Base-by-base conservation (phyloP, 2,797 vertebrate species). In the Pygocentrus nattereri region DNA sequence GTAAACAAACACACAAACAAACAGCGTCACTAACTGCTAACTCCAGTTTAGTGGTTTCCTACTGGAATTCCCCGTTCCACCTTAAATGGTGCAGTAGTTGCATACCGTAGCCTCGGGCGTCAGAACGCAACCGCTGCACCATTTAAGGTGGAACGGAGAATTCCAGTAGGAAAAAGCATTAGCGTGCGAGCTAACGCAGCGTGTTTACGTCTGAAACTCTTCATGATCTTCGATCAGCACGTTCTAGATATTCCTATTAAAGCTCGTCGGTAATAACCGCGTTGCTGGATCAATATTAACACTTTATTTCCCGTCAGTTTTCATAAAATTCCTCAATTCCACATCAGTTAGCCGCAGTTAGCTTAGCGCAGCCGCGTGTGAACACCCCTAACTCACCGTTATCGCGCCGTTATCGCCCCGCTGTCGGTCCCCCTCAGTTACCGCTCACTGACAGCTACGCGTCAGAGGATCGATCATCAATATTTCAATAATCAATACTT, bases 261-360 rank as follows among this genome's bases (percentile, higher is more conserved):
- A 44, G 12, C 41, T 11, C 2, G 18, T 18, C 49, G 49, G 16
- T 19, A 3, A 50, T 18, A 18, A 50, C 3, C 2, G 2, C 18
- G 2, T 47, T 15, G 5, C 0, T 2, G 4, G 0, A 2, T 50
- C 6, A 18, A 50, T 0, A 50, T 0, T 11, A 3, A 18, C 4
- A 2, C 6, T 18, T 50, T 50, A 50, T 18, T 18, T 5, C 4
- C 16, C 41, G 41, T 11, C 44, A 19, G 2, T 18, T 0, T 18
- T 18, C 3, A 2, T 19, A 4, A 56, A n/a, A 56, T n/a, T n/a
- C 54, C 7, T 5, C 1, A n/a, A 56, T n/a, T 56, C 54, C 56
- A 11, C 11, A 12, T 21, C 56, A n/a, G 52, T 25, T 59, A 59
- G 56, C 56, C 12, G 19, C 21, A 50, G 49, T 54, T 21, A n/a